Conservation (phyloP, 2,797 vertebrate species). For the Syndactyla subalaris region DNA sequence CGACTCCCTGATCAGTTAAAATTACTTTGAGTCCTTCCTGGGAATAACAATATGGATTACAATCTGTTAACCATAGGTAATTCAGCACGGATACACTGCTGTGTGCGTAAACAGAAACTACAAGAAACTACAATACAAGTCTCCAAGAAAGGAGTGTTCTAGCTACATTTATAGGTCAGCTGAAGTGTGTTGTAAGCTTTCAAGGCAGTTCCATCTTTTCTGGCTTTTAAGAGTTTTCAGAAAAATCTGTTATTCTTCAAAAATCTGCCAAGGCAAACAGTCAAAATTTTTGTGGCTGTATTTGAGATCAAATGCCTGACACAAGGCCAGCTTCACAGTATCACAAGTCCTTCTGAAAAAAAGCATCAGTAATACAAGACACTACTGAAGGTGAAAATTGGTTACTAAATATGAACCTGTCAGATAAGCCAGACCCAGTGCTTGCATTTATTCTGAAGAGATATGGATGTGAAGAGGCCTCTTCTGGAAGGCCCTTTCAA, state of each 20-base stretch:
- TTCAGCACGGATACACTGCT: neutral
- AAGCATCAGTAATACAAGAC: neutral
- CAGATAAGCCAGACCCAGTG: neutral
- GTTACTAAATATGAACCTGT: neutral
- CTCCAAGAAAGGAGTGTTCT: neutral
- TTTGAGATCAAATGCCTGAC: neutral
- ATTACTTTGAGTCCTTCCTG: neutral
- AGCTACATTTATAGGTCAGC: neutral
- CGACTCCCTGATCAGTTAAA: neutral
- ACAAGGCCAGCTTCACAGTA: neutral
- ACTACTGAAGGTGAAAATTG: neutral
- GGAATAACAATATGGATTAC: neutral
- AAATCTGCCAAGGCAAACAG: neutral
- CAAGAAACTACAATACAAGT: neutral
- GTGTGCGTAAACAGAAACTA: neutral
- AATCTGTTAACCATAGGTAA: neutral
- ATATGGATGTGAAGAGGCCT: neutral
- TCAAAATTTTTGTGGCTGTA: neutral
- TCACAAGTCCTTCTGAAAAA: neutral
- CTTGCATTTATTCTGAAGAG: neutral
- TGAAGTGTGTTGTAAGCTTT: neutral
- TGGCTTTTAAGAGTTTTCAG: neutral
- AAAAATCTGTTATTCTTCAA: neutral
- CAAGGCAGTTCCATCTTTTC: neutral
- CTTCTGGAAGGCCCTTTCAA: neutral